Evolutionary conservation across 2,888 invertebrate genomes (phyloP).

Genomic region (Drosophila robusta): DNA sequence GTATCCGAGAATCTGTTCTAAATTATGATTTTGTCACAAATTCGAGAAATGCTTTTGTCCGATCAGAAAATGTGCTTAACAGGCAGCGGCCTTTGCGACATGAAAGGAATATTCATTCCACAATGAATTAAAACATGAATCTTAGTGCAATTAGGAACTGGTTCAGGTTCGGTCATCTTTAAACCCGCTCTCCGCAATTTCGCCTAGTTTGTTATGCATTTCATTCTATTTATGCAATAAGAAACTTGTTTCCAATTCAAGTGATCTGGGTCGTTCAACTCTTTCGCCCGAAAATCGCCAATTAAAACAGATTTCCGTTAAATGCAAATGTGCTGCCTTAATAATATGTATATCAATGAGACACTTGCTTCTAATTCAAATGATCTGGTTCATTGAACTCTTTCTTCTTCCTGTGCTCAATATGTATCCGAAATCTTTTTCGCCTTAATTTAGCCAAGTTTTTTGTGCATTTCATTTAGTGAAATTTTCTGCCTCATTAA

Average conservation of each 20-base stretch:
- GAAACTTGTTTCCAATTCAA: slow-evolving; percentile 30
- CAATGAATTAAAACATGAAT: slow-evolving; percentile 9
- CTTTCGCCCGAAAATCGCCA: slow-evolving; percentile 18
- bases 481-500: background rate
- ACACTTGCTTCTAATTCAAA: slow-evolving; percentile 7
- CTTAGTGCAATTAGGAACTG: slow-evolving; percentile 30
- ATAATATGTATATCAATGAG: background rate
- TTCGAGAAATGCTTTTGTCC: slow-evolving; percentile 5
- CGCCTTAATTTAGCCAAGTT: background rate
- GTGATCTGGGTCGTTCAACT: slow-evolving; percentile 22
- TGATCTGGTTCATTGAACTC: slow-evolving; percentile 2
- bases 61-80: background rate
- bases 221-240: slow-evolving; percentile 25
- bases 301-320: background rate
- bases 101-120: background rate
- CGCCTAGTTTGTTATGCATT: background rate
- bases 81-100: background rate
- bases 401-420: background rate
- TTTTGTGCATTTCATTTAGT: background rate
- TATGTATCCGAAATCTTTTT: background rate
- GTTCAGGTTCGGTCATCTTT: background rate
- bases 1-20: slow-evolving; percentile 31
- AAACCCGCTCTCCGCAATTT: too few relatives aligned
- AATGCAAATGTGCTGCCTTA: slow-evolving; percentile 3
- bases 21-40: slow-evolving; percentile 43